Conservation (phyloP, 2,797 vertebrate species). For the Chloroceryle inda region DNA sequence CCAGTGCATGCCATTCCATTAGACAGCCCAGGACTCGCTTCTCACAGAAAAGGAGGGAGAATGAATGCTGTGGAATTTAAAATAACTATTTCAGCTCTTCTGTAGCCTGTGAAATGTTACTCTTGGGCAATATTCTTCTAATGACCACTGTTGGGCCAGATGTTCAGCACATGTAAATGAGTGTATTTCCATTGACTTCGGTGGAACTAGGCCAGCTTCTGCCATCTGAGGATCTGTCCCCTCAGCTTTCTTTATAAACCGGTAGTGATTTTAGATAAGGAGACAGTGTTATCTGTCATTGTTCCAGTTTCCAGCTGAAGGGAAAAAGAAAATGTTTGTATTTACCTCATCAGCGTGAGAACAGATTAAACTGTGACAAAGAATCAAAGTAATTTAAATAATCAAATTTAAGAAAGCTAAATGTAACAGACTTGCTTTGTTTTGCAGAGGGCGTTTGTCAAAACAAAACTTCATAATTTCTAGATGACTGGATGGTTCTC, state of each 20-base stretch:
- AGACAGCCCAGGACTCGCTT: neutral
- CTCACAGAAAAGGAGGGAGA: neutral
- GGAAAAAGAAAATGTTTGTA: neutral
- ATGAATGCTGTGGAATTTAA: slow-evolving; percentile 4
- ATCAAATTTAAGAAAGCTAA: neutral
- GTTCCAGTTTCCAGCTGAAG: neutral
- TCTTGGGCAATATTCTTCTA: slow-evolving; percentile 49
- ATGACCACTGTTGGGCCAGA: slow-evolving; percentile 34
- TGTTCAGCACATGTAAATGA: slow-evolving; percentile 46
- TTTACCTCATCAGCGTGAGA: neutral
- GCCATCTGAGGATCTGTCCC: neutral
- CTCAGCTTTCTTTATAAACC: neutral
- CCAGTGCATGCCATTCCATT: neutral
- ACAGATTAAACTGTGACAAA: slow-evolving; percentile 1
- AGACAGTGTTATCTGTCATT: neutral
- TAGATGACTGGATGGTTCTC: neutral
- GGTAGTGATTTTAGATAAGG: neutral
- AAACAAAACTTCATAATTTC: neutral
- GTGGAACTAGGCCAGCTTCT: slow-evolving; percentile 2
- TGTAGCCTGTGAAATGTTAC: slow-evolving; percentile 26
- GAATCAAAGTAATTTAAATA: neutral
- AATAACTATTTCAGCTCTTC: slow-evolving; percentile 33
- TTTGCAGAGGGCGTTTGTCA: neutral
- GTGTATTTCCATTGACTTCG: slow-evolving; percentile 21
- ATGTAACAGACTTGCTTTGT: neutral